phyloP scores from a whole-genome alignment of 1,140 invertebrate species.

The Lethocerus indicus region DNA sequence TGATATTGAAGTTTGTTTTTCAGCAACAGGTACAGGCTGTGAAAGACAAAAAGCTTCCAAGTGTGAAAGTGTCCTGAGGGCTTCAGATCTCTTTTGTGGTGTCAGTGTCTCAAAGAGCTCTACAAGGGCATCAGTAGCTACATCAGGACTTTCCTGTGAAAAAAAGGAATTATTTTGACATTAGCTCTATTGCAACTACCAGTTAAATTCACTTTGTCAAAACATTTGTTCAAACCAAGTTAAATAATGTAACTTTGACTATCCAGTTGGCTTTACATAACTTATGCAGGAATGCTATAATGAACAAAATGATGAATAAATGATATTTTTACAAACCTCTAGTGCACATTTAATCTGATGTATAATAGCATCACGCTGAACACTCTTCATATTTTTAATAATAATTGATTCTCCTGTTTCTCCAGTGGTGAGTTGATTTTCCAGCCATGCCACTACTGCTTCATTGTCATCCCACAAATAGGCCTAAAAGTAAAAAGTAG shows the following conservation, averaged over 20 bases:
- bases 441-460: slow-evolving; percentile 70
- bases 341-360: slow-evolving; percentile 49
- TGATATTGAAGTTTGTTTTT: too few species aligned
- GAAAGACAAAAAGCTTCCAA: too few species aligned
- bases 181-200: background rate
- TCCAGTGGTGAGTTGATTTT: slow-evolving; percentile 37
- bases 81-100: slow-evolving; percentile 52
- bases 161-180: slow-evolving; percentile 19
- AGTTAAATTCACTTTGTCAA: background rate
- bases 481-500: slow-evolving; percentile 29
- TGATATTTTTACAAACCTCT: slow-evolving; percentile 29
- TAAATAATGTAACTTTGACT: background rate
- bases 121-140: slow-evolving; percentile 59
- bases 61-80: slow-evolving; percentile 53
- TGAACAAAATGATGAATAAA: background rate
- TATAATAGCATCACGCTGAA: slow-evolving; percentile 66
- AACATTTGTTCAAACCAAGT: background rate
- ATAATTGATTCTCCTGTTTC: slow-evolving; percentile 40
- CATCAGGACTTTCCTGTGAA: slow-evolving; percentile 54
- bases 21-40: too few species aligned
- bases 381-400: slow-evolving; percentile 61
- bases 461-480: slow-evolving; percentile 87
- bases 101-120: slow-evolving; percentile 61
- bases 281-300: background rate
- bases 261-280: background rate